phyloP scores from a whole-genome alignment of 1,140 invertebrate species.

The Araneus ventricosus region DNA sequence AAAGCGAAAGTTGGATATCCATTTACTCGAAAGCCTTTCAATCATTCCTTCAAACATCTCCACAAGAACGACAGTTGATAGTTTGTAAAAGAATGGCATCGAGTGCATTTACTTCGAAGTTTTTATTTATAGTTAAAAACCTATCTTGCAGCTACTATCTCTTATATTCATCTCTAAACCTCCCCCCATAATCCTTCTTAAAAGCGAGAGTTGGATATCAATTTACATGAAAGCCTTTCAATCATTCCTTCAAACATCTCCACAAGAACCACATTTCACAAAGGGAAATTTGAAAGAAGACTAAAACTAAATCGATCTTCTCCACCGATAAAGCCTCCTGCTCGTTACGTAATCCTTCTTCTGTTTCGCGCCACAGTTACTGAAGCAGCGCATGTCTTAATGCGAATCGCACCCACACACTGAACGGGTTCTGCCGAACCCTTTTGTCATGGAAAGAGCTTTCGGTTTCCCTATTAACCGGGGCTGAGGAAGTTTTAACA shows the following conservation, averaged over 20 bases:
- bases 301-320: background rate
- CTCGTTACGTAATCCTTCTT: constrained; percentile 22
- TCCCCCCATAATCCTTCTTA: background rate
- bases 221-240: background rate
- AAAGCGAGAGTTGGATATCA: background rate
- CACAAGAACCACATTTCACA: background rate
- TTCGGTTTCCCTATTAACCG: background rate
- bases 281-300: background rate
- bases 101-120: no score
- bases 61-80: background rate
- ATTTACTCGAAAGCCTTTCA: background rate
- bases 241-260: background rate
- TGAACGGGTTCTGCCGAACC: background rate
- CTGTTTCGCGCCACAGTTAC: background rate
- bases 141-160: no score
- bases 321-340: background rate
- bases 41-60: background rate
- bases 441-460: background rate
- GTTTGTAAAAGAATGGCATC: no score
- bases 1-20: background rate
- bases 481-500: background rate
- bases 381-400: constrained; percentile 21
- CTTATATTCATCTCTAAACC: background rate
- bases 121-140: no score
- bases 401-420: background rate